A percentile compares a stretch with the other conserved stretches of the same genome.
These are phyloP conservation scores for Cryptus viduatorius DNA, from an alignment of 2,888 invertebrate species.

Conservation along the genomic window DNA sequence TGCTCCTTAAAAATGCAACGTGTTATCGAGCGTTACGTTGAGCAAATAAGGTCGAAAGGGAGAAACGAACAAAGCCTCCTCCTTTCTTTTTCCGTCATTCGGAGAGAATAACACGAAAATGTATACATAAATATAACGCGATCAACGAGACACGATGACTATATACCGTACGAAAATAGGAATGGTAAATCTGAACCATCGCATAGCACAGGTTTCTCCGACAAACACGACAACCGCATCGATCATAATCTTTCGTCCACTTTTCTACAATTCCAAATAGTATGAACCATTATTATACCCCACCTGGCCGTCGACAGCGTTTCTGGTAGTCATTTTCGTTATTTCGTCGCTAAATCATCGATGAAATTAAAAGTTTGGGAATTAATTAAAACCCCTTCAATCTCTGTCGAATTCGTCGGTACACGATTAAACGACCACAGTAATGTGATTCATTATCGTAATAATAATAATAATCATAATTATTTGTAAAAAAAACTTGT, in stretches of 20 bases:
- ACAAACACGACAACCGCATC: constrained; percentile 50
- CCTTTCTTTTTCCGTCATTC: neutral
- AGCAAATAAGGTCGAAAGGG: neutral
- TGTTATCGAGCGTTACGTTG: constrained; percentile 49
- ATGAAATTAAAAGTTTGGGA: neutral
- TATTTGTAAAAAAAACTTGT: neutral
- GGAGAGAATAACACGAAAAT: constrained; percentile 26
- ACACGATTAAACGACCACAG: too few relatives aligned
- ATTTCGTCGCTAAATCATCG: neutral
- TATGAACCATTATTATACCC: constrained; percentile 27
- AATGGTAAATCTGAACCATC: constrained; percentile 57
- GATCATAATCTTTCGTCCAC: constrained; percentile 49
- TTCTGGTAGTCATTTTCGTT: neutral
- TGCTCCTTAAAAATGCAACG: constrained; percentile 49
- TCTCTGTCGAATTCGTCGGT: too few relatives aligned
- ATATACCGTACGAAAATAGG: constrained; percentile 40
- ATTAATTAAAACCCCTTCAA: neutral
- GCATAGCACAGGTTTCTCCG: constrained; percentile 25
- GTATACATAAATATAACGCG: neutral
- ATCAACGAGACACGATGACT: neutral
- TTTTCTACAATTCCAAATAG: neutral
- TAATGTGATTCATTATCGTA: too few relatives aligned
- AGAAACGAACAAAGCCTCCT: neutral
- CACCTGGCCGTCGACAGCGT: too few relatives aligned
- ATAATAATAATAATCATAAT: neutral